These are phyloP conservation scores for Tetragonisca angustula DNA, from an alignment of 2,888 invertebrate species.

Conservation along the genomic window DNA sequence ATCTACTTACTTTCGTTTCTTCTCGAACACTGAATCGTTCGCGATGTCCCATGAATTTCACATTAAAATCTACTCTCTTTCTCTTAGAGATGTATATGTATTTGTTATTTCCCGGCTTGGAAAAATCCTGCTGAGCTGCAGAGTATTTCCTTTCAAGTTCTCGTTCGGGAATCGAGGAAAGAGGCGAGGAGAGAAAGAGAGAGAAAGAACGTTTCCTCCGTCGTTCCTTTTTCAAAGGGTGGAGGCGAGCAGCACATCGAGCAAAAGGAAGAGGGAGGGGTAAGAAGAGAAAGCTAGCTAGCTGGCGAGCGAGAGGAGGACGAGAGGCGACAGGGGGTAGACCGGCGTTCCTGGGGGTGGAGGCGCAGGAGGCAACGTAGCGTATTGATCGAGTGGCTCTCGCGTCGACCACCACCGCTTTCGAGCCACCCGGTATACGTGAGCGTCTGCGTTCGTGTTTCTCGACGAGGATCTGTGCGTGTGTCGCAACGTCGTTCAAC, in stretches of 20 bases:
- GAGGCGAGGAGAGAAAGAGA: conserved; percentile 12
- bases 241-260: conserved; percentile 63
- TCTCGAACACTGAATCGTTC: not conserved
- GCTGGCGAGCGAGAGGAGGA: conserved; percentile 39
- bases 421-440: conserved; percentile 76
- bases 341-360: conserved; percentile 71
- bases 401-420: conserved; percentile 76
- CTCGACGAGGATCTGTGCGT: conserved; percentile 50
- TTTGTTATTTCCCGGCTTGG: conserved; percentile 63
- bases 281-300: conserved; percentile 32
- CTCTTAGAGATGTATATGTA: conserved; percentile 21
- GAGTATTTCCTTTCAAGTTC: conserved; percentile 66
- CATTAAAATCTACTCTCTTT: conserved; percentile 55
- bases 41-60: conserved; percentile 36
- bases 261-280: conserved; percentile 42
- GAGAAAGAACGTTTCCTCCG: conserved; percentile 63
- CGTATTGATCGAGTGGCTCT: conserved; percentile 84
- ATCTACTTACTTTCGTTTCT: not conserved
- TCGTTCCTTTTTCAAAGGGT: conserved; percentile 67
- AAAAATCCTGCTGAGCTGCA: conserved; percentile 70
- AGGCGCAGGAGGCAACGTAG: conserved; percentile 82
- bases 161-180: conserved; percentile 23
- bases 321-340: conserved; percentile 37
- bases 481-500: conserved; percentile 35
- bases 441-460: conserved; percentile 62